Evolutionary conservation across 2,113 vertebrate genomes (phyloP).

Genomic region (Lichenostomus cassidix): DNA sequence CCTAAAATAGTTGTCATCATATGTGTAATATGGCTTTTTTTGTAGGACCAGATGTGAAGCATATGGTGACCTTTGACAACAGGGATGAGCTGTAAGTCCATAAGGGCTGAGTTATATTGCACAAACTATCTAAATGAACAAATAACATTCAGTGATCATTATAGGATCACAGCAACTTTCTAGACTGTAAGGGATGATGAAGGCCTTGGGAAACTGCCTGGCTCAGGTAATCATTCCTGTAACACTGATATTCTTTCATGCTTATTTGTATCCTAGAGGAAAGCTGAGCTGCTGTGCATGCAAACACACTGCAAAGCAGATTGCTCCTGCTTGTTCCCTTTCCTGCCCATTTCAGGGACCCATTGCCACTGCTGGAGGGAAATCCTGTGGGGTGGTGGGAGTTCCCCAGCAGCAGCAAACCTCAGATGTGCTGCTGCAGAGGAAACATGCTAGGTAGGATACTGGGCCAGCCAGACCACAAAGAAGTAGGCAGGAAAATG

Average conservation of each 20-base stretch:
- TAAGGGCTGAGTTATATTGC: not conserved
- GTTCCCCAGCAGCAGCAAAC: not conserved
- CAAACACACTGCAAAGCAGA: not conserved
- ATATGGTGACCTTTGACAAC: slow-evolving; percentile 47
- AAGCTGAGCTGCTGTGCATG: not conserved
- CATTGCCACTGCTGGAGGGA: not conserved
- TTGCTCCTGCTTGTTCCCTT: not conserved
- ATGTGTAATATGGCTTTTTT: slow-evolving; percentile 4
- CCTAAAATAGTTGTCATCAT: slow-evolving; percentile 1
- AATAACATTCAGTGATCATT: not conserved
- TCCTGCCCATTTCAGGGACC: not conserved
- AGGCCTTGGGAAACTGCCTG: not conserved
- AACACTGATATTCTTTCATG: not conserved
- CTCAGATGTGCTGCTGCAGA: not conserved
- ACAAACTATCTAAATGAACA: slow-evolving; percentile 11
- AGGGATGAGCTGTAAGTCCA: not conserved
- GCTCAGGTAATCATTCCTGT: not conserved
- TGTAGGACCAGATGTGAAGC: slow-evolving; percentile 57
- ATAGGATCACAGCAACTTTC: not conserved
- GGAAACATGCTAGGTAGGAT: not conserved
- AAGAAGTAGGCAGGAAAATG: not conserved
- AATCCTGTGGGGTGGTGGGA: fast-evolving
- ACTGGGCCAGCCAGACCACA: not conserved
- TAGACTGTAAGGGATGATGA: not conserved
- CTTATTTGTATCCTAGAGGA: not conserved